These are phyloP conservation scores for Unio pictorum DNA, from an alignment of 2,888 invertebrate species.

Conservation along the genomic window DNA sequence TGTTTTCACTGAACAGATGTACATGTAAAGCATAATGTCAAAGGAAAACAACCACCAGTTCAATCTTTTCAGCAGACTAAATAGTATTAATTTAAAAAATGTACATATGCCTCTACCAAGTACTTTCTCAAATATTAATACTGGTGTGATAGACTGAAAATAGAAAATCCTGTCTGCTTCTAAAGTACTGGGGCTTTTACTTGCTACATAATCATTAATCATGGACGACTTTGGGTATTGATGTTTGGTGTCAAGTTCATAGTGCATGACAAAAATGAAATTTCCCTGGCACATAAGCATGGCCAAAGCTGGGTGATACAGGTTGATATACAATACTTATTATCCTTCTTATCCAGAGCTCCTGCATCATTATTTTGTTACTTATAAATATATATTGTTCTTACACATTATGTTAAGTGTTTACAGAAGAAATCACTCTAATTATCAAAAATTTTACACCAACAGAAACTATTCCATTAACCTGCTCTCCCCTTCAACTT, in stretches of 20 bases:
- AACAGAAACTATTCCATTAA: slow-evolving; percentile 14
- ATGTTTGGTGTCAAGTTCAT: slow-evolving; percentile 65
- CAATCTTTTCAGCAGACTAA: too few species aligned
- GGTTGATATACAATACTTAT: background rate
- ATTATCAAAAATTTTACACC: background rate
- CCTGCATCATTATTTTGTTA: background rate
- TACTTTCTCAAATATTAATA: slow-evolving; percentile 3
- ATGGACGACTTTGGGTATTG: slow-evolving; percentile 63
- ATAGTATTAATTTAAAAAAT: slow-evolving; percentile 9
- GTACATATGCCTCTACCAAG: slow-evolving; percentile 2
- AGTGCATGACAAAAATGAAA: slow-evolving; percentile 67
- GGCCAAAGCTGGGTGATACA: slow-evolving; percentile 28
- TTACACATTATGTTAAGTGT: background rate
- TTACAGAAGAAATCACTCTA: background rate
- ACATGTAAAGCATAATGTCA: too few species aligned
- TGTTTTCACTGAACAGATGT: too few species aligned
- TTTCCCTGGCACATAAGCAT: slow-evolving; percentile 62
- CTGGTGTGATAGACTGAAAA: slow-evolving; percentile 31
- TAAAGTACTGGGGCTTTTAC: slow-evolving; percentile 17
- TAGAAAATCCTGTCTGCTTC: slow-evolving; percentile 20
- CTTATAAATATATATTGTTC: slow-evolving; percentile 3
- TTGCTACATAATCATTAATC: slow-evolving; percentile 54
- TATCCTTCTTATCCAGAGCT: slow-evolving; percentile 1
- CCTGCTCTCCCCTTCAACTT: slow-evolving; percentile 37
- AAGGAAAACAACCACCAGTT: too few species aligned